Evolutionary conservation across 2,888 invertebrate genomes (phyloP), one percentile per base, ranked within the genome.

Genomic region (Leucophenga maculata): DNA sequence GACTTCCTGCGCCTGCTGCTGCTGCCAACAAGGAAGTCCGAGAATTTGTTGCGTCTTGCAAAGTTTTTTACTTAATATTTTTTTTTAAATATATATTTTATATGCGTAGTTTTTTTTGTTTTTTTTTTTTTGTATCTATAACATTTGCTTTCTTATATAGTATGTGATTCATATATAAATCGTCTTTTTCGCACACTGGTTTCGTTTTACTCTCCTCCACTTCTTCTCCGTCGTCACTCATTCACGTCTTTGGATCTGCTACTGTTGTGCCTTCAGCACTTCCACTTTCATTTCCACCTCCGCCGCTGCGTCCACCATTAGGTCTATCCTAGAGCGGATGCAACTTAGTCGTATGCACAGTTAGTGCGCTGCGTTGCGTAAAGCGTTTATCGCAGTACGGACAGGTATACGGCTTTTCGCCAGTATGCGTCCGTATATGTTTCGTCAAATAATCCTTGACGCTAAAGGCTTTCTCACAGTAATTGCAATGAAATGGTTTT

Each of bases 361-460:
- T 87, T 39, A 87, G 80, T 20, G 87, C 87, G 74, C 88, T 87
- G 71, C 87, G 86, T 75, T 87, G 87, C 69, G 87, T 87, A 75
- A 87, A 87, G 73, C 86, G 85, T 77, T 87, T 87, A 76, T 87
- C 87, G 71, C 87, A 87, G 70, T 86, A 87, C 73, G 86, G 85
- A 78, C 87, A 87, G 76, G 85, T 85, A 74, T 87, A 87, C 72
- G 87, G 87, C 75, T 88, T 87, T 75, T 87, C 87, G 69, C 87
- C 87, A 72, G 87, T 87, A 72, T 87, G 87, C 75, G 87, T 87
- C 75, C 87, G 87, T 85, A 87, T 87, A 81, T 87, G 87, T 79
- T 87, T 87, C 78, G 87, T 87, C 77, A 87, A 84, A 82, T 87
- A 87, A 78, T 87, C 87, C 83, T 87, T 87, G 76, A 87, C 87